Percentiles rank a stretch among this genome's conserved stretches.
phyloP scores from a whole-genome alignment of 1,140 invertebrate genomes.

The Pachyrhynchus sulphureomaculatus region DNA sequence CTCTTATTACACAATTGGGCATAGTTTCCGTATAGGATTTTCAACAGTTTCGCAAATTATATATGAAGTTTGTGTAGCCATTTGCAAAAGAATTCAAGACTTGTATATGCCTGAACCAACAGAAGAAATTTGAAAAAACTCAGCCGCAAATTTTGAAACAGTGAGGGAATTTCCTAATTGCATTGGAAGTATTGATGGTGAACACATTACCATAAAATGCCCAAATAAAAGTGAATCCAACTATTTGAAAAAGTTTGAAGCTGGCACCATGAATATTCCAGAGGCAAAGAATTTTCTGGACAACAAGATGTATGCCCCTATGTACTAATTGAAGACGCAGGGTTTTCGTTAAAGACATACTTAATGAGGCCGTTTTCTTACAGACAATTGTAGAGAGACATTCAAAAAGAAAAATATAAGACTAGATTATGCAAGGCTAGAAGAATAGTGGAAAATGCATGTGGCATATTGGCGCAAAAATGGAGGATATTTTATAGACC shows the following conservation, averaged over 20 bases:
- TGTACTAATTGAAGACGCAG: no score
- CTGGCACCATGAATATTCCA: no score
- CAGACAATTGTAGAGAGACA: no score
- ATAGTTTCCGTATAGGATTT: neutral
- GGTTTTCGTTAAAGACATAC: no score
- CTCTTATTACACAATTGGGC: neutral
- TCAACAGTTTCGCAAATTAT: neutral
- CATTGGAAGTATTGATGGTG: neutral
- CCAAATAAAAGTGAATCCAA: neutral
- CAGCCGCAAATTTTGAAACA: neutral
- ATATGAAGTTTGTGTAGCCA: neutral
- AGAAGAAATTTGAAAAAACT: neutral
- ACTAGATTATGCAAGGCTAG: no score
- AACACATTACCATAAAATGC: constrained; percentile 1
- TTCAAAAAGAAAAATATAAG: no score
- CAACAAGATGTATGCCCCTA: no score
- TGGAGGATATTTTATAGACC: no score
- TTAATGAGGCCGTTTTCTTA: no score
- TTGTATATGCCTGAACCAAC: neutral
- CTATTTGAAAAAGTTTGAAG: neutral
- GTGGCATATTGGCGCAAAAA: no score
- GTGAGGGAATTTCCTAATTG: neutral
- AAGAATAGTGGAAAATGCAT: no score
- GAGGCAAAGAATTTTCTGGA: no score
- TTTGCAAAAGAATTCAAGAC: neutral